Evolutionary conservation across 2,797 vertebrate species (phyloP), one percentile per base, ranked within the genome.

Genomic region (Salarias fasciatus): DNA sequence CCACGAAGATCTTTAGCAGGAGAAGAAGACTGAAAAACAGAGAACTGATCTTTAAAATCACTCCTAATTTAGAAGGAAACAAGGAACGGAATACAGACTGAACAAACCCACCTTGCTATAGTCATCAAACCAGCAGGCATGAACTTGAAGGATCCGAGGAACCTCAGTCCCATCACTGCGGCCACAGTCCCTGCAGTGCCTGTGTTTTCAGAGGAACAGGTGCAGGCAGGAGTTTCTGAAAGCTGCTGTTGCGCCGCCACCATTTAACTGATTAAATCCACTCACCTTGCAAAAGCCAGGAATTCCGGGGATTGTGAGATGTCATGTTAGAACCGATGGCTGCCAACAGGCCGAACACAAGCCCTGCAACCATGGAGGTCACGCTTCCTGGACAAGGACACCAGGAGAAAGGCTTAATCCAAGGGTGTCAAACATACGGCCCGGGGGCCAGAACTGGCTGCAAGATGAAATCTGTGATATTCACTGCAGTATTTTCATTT

Each of bases 61-160:
- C 18, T 24, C 18, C 18, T 24, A 24, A 35, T 6, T 35, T 9
- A 35, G 5, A 9, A 35, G 33, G 33, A 9, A 6, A 35, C 33
- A 5, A 35, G 33, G 33, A 35, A 35, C 6, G 33, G 35, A 35
- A 6, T 35, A 9, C 33, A 35, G 33, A 6, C 6, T 35, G 33
- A 35, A 9, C 33, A 6, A 35, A 28, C 3, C 50, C 76, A 96
- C 96, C 96, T 98, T 49, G 88, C 85, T 67, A 93, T 89, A 0
- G 95, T 93, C 77, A 97, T 92, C 49, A 98, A 88, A 65, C 96
- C 97, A 0, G 96, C 96, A 0, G 96, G 96, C 95, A 97, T 96
- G 36, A 96, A 92, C 86, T 95, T 98, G 81, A 90, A 92, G 14
- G 96, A 95, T 88, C 89, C 90, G 72, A 96, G 91, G 79, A 95